These are phyloP conservation scores for Arctopsyche grandis DNA, from an alignment of 1,140 invertebrate species.

Conservation along the genomic window DNA sequence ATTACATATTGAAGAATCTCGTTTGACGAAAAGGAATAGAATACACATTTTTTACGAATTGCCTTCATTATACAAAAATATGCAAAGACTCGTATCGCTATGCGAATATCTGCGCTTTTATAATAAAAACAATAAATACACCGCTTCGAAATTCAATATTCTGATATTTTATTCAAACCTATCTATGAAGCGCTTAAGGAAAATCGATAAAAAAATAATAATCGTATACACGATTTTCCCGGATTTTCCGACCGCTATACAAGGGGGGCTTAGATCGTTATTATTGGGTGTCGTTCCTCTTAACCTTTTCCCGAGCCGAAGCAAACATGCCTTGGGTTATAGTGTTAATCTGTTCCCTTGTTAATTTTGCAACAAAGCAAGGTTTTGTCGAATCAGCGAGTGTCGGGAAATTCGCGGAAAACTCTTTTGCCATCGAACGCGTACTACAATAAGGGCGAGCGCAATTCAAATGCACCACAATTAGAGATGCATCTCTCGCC, in stretches of 20 bases:
- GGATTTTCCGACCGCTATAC: neutral
- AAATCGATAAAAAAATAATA: neutral
- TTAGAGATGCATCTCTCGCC: neutral
- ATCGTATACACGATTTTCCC: neutral
- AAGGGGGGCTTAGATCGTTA: neutral
- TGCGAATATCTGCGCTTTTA: neutral
- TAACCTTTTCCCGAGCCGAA: neutral
- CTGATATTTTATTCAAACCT: neutral
- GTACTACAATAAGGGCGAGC: neutral
- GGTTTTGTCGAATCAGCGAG: constrained; percentile 18
- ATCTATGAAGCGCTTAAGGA: neutral
- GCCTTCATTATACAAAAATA: no score
- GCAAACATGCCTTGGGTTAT: constrained; percentile 25
- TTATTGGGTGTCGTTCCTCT: neutral
- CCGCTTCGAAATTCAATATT: neutral
- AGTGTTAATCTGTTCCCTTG: neutral
- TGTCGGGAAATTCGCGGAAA: neutral
- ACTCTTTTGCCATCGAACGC: neutral
- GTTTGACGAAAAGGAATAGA: no score
- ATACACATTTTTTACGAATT: no score
- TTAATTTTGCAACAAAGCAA: constrained; percentile 17
- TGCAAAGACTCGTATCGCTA: no score
- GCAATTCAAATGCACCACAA: constrained; percentile 3
- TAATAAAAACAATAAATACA: neutral
- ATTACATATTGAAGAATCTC: no score